Percentiles rank a stretch among this genome's conserved stretches.
Evolutionary conservation across 2,113 vertebrate genomes (phyloP).

Genomic region (Taurulus bubalis): DNA sequence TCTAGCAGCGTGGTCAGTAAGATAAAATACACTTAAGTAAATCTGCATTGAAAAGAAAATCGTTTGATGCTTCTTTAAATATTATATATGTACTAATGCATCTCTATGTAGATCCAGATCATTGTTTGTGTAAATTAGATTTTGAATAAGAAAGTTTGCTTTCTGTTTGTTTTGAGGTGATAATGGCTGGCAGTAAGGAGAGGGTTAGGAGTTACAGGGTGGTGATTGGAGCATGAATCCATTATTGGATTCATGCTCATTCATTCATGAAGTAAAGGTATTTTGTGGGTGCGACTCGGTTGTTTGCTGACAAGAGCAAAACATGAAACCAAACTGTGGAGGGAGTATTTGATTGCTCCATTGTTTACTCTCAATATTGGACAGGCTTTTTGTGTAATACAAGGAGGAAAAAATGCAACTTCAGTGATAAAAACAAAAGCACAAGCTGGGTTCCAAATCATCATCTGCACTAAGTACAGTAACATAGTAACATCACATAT

Average conservation of each 20-base stretch:
- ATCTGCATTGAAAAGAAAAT: conserved; percentile 64
- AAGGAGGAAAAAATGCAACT: conserved; percentile 17
- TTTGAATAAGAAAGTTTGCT: conserved; percentile 69
- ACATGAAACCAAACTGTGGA: conserved; percentile 32
- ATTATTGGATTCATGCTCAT: conserved; percentile 36
- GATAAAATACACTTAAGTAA: conserved; percentile 57
- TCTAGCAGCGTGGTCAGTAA: conserved; percentile 34
- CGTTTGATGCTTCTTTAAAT: conserved; percentile 58
- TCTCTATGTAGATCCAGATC: conserved; percentile 73
- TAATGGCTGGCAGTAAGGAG: conserved; percentile 25
- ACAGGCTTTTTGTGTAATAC: conserved; percentile 28
- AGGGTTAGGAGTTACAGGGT: conserved; percentile 17
- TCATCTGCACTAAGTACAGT: conserved; percentile 22
- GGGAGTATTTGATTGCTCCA: conserved; percentile 29
- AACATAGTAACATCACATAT: conserved; percentile 11
- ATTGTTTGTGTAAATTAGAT: conserved; percentile 74
- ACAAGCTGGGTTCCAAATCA: conserved; percentile 43
- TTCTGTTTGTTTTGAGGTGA: conserved; percentile 64
- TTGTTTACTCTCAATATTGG: conserved; percentile 38
- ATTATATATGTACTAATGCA: conserved; percentile 76
- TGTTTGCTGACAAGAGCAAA: conserved; percentile 50
- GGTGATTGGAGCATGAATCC: conserved; percentile 18
- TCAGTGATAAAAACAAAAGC: conserved; percentile 45
- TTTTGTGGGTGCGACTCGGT: conserved; percentile 8
- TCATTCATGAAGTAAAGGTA: conserved; percentile 25